A percentile compares a stretch with the other conserved stretches of the same genome.
Evolutionary conservation across 2,113 vertebrate genomes (phyloP).

Genomic region (Chamaea fasciata): DNA sequence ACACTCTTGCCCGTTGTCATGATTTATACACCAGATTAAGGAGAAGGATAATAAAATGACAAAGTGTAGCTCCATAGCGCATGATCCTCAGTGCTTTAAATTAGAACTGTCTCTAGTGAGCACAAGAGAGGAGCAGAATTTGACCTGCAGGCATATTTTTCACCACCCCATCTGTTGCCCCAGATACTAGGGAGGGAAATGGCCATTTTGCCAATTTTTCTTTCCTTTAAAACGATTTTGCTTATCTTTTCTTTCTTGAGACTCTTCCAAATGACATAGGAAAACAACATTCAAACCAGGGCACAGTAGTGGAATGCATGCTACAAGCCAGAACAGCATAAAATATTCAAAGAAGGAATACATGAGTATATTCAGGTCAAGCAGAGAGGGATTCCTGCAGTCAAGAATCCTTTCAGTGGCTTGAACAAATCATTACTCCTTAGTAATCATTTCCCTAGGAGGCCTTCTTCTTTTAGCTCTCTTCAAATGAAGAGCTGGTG

Average conservation of each 20-base stretch:
- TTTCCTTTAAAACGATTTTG: neutral
- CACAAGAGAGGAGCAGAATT: neutral
- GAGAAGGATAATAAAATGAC: neutral
- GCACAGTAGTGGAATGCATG: neutral
- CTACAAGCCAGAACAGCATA: neutral
- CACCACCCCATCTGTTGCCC: neutral
- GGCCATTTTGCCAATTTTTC: neutral
- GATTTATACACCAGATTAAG: neutral
- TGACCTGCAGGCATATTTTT: neutral
- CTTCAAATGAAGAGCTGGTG: neutral
- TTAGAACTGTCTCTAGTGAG: neutral
- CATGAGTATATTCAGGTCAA: neutral
- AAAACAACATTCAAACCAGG: neutral
- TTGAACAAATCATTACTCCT: neutral
- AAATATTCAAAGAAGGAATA: slow-evolving; percentile 39
- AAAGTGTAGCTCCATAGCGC: neutral
- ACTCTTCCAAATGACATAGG: neutral
- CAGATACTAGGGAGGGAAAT: neutral
- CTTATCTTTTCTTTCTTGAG: neutral
- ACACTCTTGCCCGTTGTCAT: neutral
- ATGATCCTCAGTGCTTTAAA: neutral
- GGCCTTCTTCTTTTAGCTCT: neutral
- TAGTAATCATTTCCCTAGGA: neutral
- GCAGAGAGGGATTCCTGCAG: neutral
- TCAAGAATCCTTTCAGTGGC: neutral